Evolutionary conservation across 2,113 vertebrate genomes (phyloP).

Genomic region (Octodon degus): DNA sequence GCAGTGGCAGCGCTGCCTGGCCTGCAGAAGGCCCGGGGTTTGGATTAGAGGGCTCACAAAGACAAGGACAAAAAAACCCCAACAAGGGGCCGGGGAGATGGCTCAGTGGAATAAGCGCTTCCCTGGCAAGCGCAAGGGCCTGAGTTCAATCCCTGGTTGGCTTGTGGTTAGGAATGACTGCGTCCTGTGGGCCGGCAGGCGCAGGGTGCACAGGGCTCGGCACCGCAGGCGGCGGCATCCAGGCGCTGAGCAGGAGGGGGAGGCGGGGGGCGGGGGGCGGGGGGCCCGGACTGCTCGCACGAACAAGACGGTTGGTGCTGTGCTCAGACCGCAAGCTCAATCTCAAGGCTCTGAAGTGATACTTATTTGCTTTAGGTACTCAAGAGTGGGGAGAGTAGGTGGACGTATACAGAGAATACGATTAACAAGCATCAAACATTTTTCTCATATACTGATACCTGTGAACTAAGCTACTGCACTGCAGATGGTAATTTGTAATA

Average conservation of each 20-base stretch:
- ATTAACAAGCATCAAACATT: not conserved
- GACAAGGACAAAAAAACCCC: not conserved
- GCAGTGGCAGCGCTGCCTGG: not conserved
- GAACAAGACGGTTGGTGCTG: not conserved
- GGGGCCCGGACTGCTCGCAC: not conserved
- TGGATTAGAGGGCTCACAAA: not conserved
- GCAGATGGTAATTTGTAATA: too few relatives aligned
- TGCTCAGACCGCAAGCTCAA: not conserved
- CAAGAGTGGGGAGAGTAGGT: not conserved
- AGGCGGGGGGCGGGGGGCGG: too few relatives aligned
- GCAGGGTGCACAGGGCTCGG: not conserved
- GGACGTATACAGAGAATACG: not conserved
- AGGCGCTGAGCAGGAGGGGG: not conserved
- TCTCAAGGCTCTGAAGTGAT: not conserved
- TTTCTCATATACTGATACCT: too few relatives aligned
- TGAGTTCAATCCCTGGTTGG: too few relatives aligned
- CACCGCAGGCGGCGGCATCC: not conserved
- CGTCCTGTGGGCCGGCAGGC: too few relatives aligned
- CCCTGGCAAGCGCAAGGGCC: too few relatives aligned
- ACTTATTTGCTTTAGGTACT: constrained; percentile 43
- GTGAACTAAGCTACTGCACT: too few relatives aligned
- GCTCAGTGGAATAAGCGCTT: too few relatives aligned
- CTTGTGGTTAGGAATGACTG: too few relatives aligned
- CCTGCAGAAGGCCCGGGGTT: not conserved
- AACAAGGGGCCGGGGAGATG: not conserved